Conservation (phyloP, 2,888 invertebrate species). For the Drosophila mimetica region DNA sequence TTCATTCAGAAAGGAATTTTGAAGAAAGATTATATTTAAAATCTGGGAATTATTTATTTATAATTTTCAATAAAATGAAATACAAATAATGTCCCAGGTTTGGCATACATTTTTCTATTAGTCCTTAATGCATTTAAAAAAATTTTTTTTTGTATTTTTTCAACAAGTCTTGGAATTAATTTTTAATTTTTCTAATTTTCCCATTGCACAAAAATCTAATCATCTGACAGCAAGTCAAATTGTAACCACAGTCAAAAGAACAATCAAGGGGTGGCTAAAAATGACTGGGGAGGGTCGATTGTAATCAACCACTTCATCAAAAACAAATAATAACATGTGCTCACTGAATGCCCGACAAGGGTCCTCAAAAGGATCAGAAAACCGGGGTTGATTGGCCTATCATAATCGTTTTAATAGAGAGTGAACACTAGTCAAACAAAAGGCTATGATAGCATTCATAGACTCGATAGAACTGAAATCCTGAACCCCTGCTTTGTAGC, state of each 20-base stretch:
- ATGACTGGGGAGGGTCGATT: constrained; percentile 44
- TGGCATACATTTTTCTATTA: no score
- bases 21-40: no score
- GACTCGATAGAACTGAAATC: background rate
- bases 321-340: constrained; percentile 69
- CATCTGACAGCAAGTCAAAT: constrained; percentile 52
- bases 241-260: constrained; percentile 39
- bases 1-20: no score
- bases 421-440: constrained; percentile 43
- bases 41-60: no score
- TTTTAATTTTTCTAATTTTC: no score
- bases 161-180: no score
- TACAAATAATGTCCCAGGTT: no score
- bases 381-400: constrained; percentile 60
- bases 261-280: constrained; percentile 5
- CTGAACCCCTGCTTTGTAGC: background rate
- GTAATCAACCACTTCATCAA: constrained; percentile 54
- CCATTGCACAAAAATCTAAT: no score
- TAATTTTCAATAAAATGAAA: no score
- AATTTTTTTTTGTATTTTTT: no score
- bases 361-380: constrained; percentile 11
- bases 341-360: constrained; percentile 33
- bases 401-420: constrained; percentile 31
- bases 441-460: background rate
- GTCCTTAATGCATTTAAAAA: no score